Evolutionary conservation across 2,888 invertebrate genomes (phyloP).

Genomic region (Xylocampa areola): DNA sequence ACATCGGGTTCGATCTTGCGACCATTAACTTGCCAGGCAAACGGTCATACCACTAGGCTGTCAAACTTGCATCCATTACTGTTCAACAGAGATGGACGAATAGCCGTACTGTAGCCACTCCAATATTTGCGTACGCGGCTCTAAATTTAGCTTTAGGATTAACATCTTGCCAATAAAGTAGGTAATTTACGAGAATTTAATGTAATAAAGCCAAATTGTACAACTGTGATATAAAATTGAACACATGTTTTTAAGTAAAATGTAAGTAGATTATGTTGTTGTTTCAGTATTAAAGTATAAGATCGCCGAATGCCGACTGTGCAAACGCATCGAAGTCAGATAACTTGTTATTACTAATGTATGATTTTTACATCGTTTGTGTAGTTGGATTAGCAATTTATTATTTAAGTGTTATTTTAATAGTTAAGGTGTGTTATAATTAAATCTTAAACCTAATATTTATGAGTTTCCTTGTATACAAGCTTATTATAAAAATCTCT

Average conservation of each 20-base stretch:
- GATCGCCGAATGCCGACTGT: neutral
- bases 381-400: neutral
- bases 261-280: slow-evolving; percentile 8
- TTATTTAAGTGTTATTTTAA: slow-evolving; percentile 31
- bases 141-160: slow-evolving; percentile 12
- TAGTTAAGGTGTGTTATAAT: slow-evolving; percentile 51
- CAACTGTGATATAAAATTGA: slow-evolving; percentile 61
- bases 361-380: neutral
- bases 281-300: too few relatives aligned
- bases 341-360: neutral
- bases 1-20: too few relatives aligned
- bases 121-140: neutral
- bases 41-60: too few relatives aligned
- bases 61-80: too few relatives aligned
- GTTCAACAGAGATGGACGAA: too few relatives aligned
- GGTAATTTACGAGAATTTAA: slow-evolving; percentile 17
- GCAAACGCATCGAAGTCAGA: slow-evolving; percentile 12
- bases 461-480: too few relatives aligned
- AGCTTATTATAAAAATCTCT: too few relatives aligned
- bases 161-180: slow-evolving; percentile 29
- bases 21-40: too few relatives aligned
- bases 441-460: slow-evolving; percentile 14
- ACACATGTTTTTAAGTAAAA: slow-evolving; percentile 39
- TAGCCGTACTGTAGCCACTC: too few relatives aligned
- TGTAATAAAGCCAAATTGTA: slow-evolving; percentile 56